Evolutionary conservation across 2,113 vertebrate genomes (phyloP).

Genomic region (Hippopotamus amphibius): DNA sequence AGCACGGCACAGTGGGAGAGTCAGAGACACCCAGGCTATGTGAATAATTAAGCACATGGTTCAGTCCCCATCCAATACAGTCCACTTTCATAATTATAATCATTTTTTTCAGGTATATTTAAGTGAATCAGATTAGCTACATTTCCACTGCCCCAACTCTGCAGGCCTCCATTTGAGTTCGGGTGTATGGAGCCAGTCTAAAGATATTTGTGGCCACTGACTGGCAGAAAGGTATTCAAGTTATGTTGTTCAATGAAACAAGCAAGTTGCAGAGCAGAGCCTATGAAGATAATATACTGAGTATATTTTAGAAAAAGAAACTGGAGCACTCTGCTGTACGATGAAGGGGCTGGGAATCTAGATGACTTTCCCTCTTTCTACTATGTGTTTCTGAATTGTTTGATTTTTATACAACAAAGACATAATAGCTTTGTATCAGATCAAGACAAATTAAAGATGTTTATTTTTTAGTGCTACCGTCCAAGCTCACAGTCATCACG

Average conservation of each 20-base stretch:
- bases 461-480: not conserved
- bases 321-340: not conserved
- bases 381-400: not conserved
- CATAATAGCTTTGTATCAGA: not conserved
- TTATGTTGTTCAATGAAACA: not conserved
- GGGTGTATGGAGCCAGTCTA: not conserved
- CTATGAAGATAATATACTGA: not conserved
- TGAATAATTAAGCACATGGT: not conserved
- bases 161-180: not conserved
- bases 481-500: not conserved
- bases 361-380: not conserved
- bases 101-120: not conserved
- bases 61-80: not conserved
- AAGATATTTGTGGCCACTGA: not conserved
- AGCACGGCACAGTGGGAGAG: not conserved
- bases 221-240: not conserved
- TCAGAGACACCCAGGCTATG: not conserved
- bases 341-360: not conserved
- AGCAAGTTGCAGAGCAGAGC: not conserved
- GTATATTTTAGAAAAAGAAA: not conserved
- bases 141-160: not conserved
- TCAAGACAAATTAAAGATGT: slow-evolving; percentile 5
- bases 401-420: not conserved
- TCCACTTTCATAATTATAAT: not conserved
- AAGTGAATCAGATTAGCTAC: not conserved